Base-by-base conservation (phyloP, 2,113 vertebrate genomes). In the Chloropsis hardwickii region DNA sequence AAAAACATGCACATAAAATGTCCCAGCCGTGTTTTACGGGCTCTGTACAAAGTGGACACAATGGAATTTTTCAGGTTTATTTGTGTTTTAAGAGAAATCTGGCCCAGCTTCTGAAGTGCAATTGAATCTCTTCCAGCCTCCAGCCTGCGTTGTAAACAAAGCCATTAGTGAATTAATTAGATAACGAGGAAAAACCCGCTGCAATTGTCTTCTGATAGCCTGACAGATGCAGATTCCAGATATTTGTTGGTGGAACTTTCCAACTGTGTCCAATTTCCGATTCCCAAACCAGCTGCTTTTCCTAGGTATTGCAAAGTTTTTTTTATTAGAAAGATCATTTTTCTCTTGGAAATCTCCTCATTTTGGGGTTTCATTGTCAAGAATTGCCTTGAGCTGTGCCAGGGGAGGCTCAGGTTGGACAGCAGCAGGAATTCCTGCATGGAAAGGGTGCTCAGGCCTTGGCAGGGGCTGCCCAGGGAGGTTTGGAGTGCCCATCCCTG, bases 131-230 rank as follows among this genome's bases (percentile, higher is more conserved):
- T 57, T 84, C 25, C 35, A 62, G 82, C 88, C 79, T 83, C 23
- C 45, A 78, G 89, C 56, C 64, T 53, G 14, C 51, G 57, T 69
- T 40, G 83, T 95, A 95, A 96, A 94, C 76, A 81, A 84, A 94
- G 25, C 50, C 61, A 74, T 94, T 84, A 89, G 37, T 39, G 45
- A 79, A 85, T 94, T 94, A 92, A 85, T 95, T 91, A 76, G 61
- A 76, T 79, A 33, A 25, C 0, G 0, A 89, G 33, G 44, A 22
- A 64, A 67, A 87, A 70, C 33, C 2, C 0, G 0, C 23, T 54
- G 0, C 67, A 84, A 5, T 66, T 90, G 74, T 87, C 81, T 78
- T 91, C 37, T 40, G 53, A 9, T 69, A 48, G n/a, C 48, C 73
- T 85, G 73, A 58, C 31, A 86, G 86, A 81, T 60, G 81, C 44